A percentile compares a stretch with the other conserved stretches of the same genome.
Conservation (phyloP, 1,140 invertebrate genomes). For the Babylonia areolata region DNA sequence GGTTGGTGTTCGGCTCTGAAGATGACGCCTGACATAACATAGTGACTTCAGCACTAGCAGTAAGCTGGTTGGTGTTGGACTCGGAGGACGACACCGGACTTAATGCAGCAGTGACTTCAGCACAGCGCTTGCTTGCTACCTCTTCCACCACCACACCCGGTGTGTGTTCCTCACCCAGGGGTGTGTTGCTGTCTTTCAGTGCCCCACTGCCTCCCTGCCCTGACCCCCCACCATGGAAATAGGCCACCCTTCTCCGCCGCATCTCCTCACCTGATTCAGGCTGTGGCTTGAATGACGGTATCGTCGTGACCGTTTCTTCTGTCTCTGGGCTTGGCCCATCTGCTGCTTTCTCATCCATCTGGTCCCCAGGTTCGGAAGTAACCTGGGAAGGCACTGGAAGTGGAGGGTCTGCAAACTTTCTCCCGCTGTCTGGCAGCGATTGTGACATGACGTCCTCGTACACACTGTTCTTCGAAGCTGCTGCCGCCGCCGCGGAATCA, state of each 20-base stretch:
- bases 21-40: no score
- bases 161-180: conserved; percentile 2
- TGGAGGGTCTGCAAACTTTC: no score
- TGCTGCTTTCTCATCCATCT: neutral
- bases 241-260: conserved; percentile 40
- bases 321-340: neutral
- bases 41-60: no score
- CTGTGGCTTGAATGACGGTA: neutral
- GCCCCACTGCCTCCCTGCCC: neutral
- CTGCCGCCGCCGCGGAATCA: neutral
- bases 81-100: no score
- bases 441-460: neutral
- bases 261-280: conserved; percentile 17
- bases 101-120: no score
- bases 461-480: neutral
- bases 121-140: neutral
- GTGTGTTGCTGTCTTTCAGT: no score
- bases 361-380: neutral
- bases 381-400: neutral
- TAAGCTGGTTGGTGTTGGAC: no score
- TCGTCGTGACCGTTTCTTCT: neutral
- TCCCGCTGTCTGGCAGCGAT: no score
- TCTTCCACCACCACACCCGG: neutral
- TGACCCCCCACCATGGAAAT: conserved; percentile 19
- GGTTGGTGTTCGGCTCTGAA: no score